These are phyloP conservation scores for Telmatochromis sp. DNA, from an alignment of 2,113 vertebrate species.

Conservation along the genomic window DNA sequence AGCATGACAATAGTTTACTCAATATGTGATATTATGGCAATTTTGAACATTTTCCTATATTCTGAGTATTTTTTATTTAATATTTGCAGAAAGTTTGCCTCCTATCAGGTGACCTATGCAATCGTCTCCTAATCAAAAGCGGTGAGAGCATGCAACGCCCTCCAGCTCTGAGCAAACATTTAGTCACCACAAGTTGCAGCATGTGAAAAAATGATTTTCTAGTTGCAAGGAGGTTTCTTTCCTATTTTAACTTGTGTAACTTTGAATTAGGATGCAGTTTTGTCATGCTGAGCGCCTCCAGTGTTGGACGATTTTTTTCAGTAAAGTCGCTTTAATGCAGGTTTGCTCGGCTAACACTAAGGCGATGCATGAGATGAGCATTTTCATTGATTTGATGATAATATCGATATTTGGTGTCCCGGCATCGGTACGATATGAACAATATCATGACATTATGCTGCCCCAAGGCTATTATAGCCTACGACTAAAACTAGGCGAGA, in stretches of 20 bases:
- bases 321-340: background rate
- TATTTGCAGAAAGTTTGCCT: background rate
- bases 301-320: background rate
- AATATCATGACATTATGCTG: background rate
- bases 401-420: background rate
- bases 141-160: background rate
- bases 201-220: background rate
- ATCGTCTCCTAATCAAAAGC: background rate
- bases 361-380: background rate
- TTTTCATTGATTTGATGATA: background rate
- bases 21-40: background rate
- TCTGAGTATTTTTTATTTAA: background rate
- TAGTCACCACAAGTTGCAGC: background rate
- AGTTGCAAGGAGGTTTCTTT: background rate
- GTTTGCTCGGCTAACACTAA: background rate
- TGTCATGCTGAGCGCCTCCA: background rate
- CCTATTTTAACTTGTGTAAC: background rate
- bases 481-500: background rate
- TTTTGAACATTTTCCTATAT: background rate
- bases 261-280: background rate
- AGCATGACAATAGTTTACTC: background rate
- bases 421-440: background rate
- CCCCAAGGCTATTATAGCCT: background rate
- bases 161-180: background rate
- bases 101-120: background rate